A percentile compares a stretch with the other conserved stretches of the same genome.
phyloP scores from a whole-genome alignment of 1,140 invertebrate species.

The Riptortus pedestris region DNA sequence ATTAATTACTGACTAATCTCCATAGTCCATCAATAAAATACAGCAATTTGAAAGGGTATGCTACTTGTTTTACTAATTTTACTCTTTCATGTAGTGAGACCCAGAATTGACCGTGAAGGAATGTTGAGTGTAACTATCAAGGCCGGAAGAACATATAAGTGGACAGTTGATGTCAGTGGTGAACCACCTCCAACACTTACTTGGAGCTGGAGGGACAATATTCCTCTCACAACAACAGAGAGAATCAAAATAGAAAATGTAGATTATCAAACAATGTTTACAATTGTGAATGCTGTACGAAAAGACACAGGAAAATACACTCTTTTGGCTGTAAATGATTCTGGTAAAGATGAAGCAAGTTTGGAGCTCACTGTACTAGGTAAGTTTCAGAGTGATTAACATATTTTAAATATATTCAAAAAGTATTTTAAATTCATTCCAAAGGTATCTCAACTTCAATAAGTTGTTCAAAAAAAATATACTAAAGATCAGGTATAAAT shows the following conservation, averaged over 20 bases:
- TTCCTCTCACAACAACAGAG: slow-evolving; percentile 68
- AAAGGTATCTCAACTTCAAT: too few species aligned
- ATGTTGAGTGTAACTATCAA: slow-evolving; percentile 78
- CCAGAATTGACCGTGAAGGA: slow-evolving; percentile 82
- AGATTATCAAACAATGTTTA: slow-evolving; percentile 85
- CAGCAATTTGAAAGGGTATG: too few species aligned
- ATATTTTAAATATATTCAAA: too few species aligned
- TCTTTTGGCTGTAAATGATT: slow-evolving; percentile 75
- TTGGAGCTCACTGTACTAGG: slow-evolving; percentile 85
- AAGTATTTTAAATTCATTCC: too few species aligned
- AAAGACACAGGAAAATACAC: slow-evolving; percentile 88
- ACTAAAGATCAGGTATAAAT: too few species aligned
- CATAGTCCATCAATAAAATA: too few species aligned
- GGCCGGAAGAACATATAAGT: slow-evolving; percentile 81
- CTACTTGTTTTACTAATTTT: too few species aligned
- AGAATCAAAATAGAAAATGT: slow-evolving; percentile 79
- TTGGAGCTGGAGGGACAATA: slow-evolving; percentile 78
- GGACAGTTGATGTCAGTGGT: slow-evolving; percentile 80
- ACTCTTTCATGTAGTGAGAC: slow-evolving; percentile 60
- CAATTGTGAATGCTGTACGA: slow-evolving; percentile 66
- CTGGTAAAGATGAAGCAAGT: slow-evolving; percentile 78
- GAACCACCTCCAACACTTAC: slow-evolving; percentile 77
- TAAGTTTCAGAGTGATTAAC: slow-evolving; percentile 36
- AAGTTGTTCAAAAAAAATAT: too few species aligned
- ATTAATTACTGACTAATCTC: too few species aligned